phyloP scores from a whole-genome alignment of 1,140 invertebrate genomes.

The Mizuhopecten yessoensis region DNA sequence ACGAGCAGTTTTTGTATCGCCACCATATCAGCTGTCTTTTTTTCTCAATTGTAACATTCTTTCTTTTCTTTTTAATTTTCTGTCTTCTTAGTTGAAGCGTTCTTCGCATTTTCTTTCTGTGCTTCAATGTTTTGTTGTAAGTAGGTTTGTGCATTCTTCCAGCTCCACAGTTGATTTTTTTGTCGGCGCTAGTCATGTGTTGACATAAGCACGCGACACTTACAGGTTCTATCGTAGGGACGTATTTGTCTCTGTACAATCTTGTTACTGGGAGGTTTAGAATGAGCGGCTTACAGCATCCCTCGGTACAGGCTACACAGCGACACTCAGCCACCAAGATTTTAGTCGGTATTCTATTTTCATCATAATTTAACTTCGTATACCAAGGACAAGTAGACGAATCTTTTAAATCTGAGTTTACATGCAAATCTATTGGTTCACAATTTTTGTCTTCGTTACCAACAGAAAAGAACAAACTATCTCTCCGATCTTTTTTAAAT shows the following conservation, averaged over 20 bases:
- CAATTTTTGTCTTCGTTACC: not conserved
- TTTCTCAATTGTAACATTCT: not conserved
- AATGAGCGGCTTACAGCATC: not conserved
- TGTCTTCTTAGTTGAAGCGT: not conserved
- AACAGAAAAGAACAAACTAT: not conserved
- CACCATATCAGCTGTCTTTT: not conserved
- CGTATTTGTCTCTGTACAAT: not conserved
- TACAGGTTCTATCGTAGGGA: not conserved
- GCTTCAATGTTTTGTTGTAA: not conserved
- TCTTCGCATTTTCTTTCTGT: constrained; percentile 33
- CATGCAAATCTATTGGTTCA: not conserved
- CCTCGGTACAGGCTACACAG: not conserved
- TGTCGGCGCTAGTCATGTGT: not conserved
- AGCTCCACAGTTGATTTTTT: not conserved
- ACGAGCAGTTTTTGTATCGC: not conserved
- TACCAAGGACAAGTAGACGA: not conserved
- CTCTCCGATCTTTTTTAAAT: not conserved
- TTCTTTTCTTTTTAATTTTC: not conserved
- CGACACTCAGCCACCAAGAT: not conserved
- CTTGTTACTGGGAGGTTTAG: not conserved
- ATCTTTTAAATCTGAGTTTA: not conserved
- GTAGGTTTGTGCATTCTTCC: not conserved
- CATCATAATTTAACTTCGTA: not conserved
- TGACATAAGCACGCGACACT: not conserved
- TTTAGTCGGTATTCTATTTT: not conserved